Base-by-base conservation (phyloP, 2,797 vertebrate species). In the Pteronotus mesoamericanus region DNA sequence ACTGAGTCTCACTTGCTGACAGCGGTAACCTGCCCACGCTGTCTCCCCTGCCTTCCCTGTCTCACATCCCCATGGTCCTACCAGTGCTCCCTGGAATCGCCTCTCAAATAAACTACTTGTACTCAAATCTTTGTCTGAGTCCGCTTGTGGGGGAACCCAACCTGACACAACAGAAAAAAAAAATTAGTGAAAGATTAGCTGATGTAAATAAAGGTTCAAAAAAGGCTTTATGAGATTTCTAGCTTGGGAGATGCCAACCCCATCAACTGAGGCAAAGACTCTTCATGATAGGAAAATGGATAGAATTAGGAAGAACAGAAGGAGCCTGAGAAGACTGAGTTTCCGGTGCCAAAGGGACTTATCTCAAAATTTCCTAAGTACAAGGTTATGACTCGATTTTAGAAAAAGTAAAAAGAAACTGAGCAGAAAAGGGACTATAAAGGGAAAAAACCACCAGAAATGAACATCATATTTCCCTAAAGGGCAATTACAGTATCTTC, bases 351-450 rank as follows among this genome's bases (percentile, higher is more conserved):
- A 55, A 48, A 79, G 55, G 75, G 15, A 90, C n/a, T 39, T 72
- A 85, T 16, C 37, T 82, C 83, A 89, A 96, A 96, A 95, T 37
- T 89, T 48, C 53, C 78, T 46, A 48, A 85, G 22, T 87, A 71
- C 14, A 71, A 89, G 34, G 61, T 91, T 89, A 61, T 94, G 75
- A 86, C 32, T 83, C 90, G 77, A 66, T 26, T 66, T 88, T 64
- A 71, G 51, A 92, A 96, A 96, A 79, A 85, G 29, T 79, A 87
- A 96, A 89, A 94, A 89, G 64, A 95, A 87, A 90, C 55, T 42
- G 34, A 75, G 44, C 9, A 93, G 90, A 90, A 93, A 82, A 42
- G 34, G 24, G 29, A 48, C 68, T 42, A 51, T 21, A 26, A 5
- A 26, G 72, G 94, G 55, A 57, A 51, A 12, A 75, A 95, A 53